Base-by-base conservation (phyloP, 1,140 invertebrate species). In the Bombus superbus region DNA sequence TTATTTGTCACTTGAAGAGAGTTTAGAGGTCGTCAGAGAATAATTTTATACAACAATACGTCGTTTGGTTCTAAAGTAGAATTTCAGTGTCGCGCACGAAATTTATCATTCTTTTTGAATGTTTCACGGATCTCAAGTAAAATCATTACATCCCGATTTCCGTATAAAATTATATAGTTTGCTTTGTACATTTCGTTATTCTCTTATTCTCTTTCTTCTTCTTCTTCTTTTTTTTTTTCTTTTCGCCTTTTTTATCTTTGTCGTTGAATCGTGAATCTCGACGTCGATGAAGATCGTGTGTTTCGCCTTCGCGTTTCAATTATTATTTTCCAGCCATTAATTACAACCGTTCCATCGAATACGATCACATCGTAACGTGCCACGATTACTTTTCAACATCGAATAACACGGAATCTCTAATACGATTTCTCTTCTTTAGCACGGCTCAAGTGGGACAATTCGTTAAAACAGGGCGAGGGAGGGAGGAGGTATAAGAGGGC, bases 91-190 rank as follows among this genome's bases (percentile, higher is more conserved):
- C 44, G n/a, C 78, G 69, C 42, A 40, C 44, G 68, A 79, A 59
- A 69, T 66, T 57, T 62, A 62, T n/a, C n/a, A 4, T 62, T 62
- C 28, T 62, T 62, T 47, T 64, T 69, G 13, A 78, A 59, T n/a
- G 35, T 86, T 78, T 57, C 79, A 80, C 79, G 71, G 79, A 74
- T 81, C 44, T 64, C 44, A 66, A 75, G 62, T 75, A 86, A 86
- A 86, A 81, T 86, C n/a, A 73, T 81, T 86, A 85, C 71, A 79
- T 75, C n/a, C 79, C 79, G 79, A 81, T 86, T 74, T 82, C 69
- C 69, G 78, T 86, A 86, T 81, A 86, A 86, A 86, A 86, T 86
- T 86, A 86, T n/a, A 62, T 85, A 80, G 83, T 79, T 81, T 47
- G 69, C 84, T 86, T 86, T 86, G 79, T 86, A 86, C 84, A 86